A percentile compares a stretch with the other conserved stretches of the same genome.
Conservation (phyloP, 1,140 invertebrate genomes). For the Coboldia fuscipes region DNA sequence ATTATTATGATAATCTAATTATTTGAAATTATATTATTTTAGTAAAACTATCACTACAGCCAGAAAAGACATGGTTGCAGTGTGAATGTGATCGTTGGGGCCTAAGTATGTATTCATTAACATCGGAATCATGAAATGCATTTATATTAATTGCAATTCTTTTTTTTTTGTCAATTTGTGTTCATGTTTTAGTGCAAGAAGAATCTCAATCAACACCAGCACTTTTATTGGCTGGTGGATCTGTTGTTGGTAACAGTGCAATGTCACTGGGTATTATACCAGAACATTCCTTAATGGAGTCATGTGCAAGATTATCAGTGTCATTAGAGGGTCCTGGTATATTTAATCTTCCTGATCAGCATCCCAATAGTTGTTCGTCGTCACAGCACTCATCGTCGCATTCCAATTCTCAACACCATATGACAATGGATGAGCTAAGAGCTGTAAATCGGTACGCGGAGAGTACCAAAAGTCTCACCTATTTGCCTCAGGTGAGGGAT, state of each 20-base stretch:
- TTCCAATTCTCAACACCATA: slow-evolving; percentile 29
- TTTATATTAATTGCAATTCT: slow-evolving; percentile 1
- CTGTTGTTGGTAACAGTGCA: slow-evolving; percentile 23
- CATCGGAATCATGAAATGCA: neutral
- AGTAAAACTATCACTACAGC: slow-evolving; percentile 67
- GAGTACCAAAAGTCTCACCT: slow-evolving; percentile 76
- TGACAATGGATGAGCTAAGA: slow-evolving; percentile 63
- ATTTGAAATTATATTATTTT: slow-evolving; percentile 14
- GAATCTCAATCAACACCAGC: slow-evolving; percentile 71
- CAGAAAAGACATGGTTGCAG: slow-evolving; percentile 71
- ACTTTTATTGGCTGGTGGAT: slow-evolving; percentile 39
- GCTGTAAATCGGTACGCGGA: slow-evolving; percentile 79
- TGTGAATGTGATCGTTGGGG: slow-evolving; percentile 72
- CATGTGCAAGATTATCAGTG: slow-evolving; percentile 63
- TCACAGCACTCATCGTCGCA: slow-evolving; percentile 39
- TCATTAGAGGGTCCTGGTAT: slow-evolving; percentile 43
- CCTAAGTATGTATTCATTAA: slow-evolving; percentile 28
- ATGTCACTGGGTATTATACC: slow-evolving; percentile 55
- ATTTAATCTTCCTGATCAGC: slow-evolving; percentile 12
- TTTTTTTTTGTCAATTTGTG: neutral
- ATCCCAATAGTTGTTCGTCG: slow-evolving; percentile 37
- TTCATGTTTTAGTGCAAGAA: slow-evolving; percentile 30
- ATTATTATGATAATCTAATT: neutral
- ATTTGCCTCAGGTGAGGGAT: slow-evolving; percentile 61
- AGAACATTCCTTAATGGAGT: slow-evolving; percentile 64